Conservation (phyloP, 2,113 vertebrate genomes). For the Apus apus region DNA sequence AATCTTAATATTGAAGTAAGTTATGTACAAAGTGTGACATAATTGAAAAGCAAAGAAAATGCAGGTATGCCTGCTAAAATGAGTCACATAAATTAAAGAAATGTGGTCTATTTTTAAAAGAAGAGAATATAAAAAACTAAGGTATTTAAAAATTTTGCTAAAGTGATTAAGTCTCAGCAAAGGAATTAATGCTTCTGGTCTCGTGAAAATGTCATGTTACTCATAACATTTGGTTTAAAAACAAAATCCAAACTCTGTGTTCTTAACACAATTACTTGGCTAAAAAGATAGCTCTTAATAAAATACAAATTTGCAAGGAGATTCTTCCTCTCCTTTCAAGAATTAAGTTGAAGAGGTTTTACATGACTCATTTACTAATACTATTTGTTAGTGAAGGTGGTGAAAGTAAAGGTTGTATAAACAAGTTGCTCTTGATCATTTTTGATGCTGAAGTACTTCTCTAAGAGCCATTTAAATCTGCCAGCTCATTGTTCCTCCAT, state of each 20-base stretch:
- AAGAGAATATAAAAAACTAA: not conserved
- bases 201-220: not conserved
- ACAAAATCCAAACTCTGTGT: not conserved
- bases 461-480: slow-evolving; percentile 40
- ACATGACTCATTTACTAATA: slow-evolving; percentile 26
- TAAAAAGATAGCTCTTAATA: not conserved
- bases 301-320: slow-evolving; percentile 2
- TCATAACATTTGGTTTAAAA: not conserved
- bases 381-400: not conserved
- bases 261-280: not conserved
- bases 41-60: not conserved
- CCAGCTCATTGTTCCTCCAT: slow-evolving; percentile 45
- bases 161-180: not conserved
- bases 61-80: not conserved
- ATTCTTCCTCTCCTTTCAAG: not conserved
- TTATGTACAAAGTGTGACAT: not conserved
- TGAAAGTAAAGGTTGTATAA: slow-evolving; percentile 19
- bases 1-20: not conserved
- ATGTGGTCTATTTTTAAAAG: not conserved
- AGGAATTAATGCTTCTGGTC: not conserved
- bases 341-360: slow-evolving; percentile 9
- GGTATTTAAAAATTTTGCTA: not conserved
- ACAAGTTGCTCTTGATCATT: slow-evolving; percentile 48
- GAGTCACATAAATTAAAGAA: not conserved
- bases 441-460: slow-evolving; percentile 37